Evolutionary conservation across 2,113 vertebrate genomes (phyloP), one percentile per base, ranked within the genome.

Genomic region (Ictalurus punctatus): DNA sequence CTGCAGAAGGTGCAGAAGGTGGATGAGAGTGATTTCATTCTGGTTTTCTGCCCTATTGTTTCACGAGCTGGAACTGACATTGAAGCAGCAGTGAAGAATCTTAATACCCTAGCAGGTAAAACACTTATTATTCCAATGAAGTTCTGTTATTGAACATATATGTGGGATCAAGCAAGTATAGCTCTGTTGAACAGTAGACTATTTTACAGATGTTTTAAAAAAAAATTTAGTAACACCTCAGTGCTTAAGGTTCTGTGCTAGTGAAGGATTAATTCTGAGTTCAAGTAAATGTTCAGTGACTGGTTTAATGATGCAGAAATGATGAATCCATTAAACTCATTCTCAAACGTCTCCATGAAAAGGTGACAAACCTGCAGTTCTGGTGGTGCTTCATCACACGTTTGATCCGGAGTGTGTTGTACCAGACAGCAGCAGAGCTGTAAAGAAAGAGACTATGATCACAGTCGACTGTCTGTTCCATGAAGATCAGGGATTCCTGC

Each of bases 401-500:
- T 56, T 67, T 65, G 44, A 90, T 59, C 6, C 56, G 34, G 3
- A 30, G 4, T 0, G 0, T 56, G 19, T 80, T n/a, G 78, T 80
- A 80, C 78, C 78, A 56, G 78, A 30, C 52, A 80, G 52, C 78
- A 56, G 27, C 0, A 80, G 6, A 30, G 2, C 14, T 9, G 78
- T 80, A 56, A 30, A 56, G 2, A 56, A 52, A 80, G 48, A 80
- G 14, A 19, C 56, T n/a, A 54, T 3, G 14, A 80, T 30, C 6
- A 3, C 27, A 30, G 52, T 80, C 52, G 78, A 80, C 78, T 80
- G 48, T 56, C 27, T 80, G 14, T 30, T 80, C 27, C 6, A 80
- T 80, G 52, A 80, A 80, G 52, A 80, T 56, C 27, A 30, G 5
- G 27, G 27, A 30, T 30, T 93, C 8, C 37, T 93, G 61, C 0